Conservation (phyloP, 2,113 vertebrate species). For the Larimichthys polyactis region DNA sequence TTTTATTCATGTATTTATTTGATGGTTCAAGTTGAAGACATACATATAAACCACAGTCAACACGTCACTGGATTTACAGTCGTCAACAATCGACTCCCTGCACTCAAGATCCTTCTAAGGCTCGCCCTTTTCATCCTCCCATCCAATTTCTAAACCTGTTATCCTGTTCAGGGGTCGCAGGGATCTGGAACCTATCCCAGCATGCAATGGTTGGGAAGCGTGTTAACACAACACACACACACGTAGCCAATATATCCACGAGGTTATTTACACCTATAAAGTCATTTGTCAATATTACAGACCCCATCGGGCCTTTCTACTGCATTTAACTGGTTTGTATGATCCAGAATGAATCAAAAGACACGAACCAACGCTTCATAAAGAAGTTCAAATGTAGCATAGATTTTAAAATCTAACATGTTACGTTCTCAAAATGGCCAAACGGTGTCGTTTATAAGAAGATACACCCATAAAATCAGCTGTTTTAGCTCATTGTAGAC, state of each 20-base stretch:
- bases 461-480: not conserved
- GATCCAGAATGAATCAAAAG: not conserved
- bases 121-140: not conserved
- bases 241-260: too few species aligned
- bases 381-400: not conserved
- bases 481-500: not conserved
- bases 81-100: not conserved
- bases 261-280: not conserved
- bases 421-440: not conserved
- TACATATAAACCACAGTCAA: not conserved
- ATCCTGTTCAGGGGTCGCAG: not conserved
- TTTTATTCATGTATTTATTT: not conserved
- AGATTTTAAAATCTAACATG: not conserved
- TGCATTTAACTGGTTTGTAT: not conserved
- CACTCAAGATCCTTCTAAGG: not conserved
- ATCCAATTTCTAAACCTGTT: constrained; percentile 1
- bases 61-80: not conserved
- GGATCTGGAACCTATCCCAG: constrained; percentile 3
- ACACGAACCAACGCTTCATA: not conserved
- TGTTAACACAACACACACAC: not conserved
- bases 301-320: not conserved
- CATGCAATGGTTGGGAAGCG: not conserved
- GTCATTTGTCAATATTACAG: not conserved
- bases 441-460: not conserved
- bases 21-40: not conserved